A percentile compares a stretch with the other conserved stretches of the same genome.
Evolutionary conservation across 2,888 invertebrate species (phyloP).

Genomic region (Orthonychiurus folsomi): DNA sequence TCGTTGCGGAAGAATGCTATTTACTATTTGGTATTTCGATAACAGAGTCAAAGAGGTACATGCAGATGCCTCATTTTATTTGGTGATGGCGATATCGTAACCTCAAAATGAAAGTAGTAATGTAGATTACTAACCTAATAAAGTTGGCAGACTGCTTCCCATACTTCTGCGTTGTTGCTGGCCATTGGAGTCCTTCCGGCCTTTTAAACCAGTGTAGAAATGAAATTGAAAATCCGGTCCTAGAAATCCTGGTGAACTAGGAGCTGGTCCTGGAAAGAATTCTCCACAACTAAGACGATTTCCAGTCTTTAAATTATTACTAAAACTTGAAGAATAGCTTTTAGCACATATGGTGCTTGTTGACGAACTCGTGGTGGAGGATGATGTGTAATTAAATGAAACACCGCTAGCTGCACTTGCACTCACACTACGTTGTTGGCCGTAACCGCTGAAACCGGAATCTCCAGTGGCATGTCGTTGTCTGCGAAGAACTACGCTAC

Average conservation of each 20-base stretch:
- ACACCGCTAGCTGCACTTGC: slow-evolving; percentile 5
- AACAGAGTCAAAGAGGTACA: too few species aligned
- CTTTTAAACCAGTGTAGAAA: slow-evolving; percentile 1
- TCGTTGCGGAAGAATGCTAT: too few species aligned
- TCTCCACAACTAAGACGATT: slow-evolving; percentile 39
- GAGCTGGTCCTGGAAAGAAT: slow-evolving; percentile 30
- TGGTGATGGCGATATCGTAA: too few species aligned
- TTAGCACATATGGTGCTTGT: background rate
- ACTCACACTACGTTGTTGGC: slow-evolving; percentile 8
- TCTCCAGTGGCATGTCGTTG: background rate
- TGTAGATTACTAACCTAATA: slow-evolving; percentile 38
- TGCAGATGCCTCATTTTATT: too few species aligned
- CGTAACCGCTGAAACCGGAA: background rate
- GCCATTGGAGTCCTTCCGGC: background rate
- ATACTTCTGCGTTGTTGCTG: slow-evolving; percentile 22
- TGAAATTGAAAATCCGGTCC: slow-evolving; percentile 15
- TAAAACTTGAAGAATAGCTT: slow-evolving; percentile 3
- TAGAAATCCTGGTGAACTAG: slow-evolving; percentile 11
- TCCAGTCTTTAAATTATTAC: slow-evolving; percentile 14
- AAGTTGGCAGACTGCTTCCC: slow-evolving; percentile 37
- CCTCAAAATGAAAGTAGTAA: too few species aligned
- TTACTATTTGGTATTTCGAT: too few species aligned
- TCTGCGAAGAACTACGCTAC: background rate
- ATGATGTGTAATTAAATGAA: slow-evolving; percentile 9
- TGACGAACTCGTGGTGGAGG: slow-evolving; percentile 9